Evolutionary conservation across 2,797 vertebrate species (phyloP), one percentile per base, ranked within the genome.

Genomic region (Pyrocephalus nanus): DNA sequence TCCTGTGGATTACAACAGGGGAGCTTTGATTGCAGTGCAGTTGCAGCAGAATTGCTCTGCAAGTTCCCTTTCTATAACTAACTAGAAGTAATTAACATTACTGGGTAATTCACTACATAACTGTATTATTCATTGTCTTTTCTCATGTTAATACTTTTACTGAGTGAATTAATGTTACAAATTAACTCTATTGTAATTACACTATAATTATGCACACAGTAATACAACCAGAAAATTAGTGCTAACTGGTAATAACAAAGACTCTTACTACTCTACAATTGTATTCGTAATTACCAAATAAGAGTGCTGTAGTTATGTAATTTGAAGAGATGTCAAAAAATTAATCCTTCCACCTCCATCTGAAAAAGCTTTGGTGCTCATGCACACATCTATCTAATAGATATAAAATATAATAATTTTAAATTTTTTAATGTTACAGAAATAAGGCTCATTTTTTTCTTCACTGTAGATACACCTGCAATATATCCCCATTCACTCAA

Each of bases 141-240:
- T 71, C 86, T 93, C 36, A 64, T 42, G 80, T 58, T 71, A 80
- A 57, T 71, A 34, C 16, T 92, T 75, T 45, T 77, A 61, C 23
- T 65, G 40, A 62, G 21, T 83, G 38, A 71, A 77, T 80, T 94
- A 86, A 45, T 80, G 69, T 62, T 90, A 67, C 61, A 92, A 64
- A 92, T 94, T 77, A 86, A 93, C 64, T 88, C 64, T 70, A 14
- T 74, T 74, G 65, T 80, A 96, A 94, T 94, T 91, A 83, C 34
- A 61, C 26, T 16, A 36, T 53, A 77, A 80, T 93, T 86, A 70
- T 42, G 58, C 32, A 67, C 32, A 57, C 47, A 64, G 64, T 73
- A 83, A 86, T 74, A 71, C 45, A 92, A 81, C 43, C 26, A 67
- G 62, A 29, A 65, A 94, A 88, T 93, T 71, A 71, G 53, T 50